A percentile compares a stretch with the other conserved stretches of the same genome.
phyloP scores from a whole-genome alignment of 2,113 vertebrate species.

The Aspiorhynchus laticeps region DNA sequence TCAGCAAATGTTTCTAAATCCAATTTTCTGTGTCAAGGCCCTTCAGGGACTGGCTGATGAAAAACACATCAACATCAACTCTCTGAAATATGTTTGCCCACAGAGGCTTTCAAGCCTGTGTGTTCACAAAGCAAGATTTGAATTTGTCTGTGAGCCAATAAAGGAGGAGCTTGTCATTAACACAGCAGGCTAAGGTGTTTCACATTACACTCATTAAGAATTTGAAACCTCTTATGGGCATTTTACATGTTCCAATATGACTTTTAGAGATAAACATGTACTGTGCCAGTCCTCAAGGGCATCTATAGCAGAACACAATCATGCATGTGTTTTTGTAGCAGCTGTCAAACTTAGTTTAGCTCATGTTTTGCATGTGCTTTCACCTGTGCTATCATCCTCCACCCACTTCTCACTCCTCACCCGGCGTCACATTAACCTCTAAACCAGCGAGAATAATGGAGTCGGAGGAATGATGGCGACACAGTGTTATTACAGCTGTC shows the following conservation, averaged over 20 bases:
- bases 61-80: slow-evolving; percentile 45
- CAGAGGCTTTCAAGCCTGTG: slow-evolving; percentile 22
- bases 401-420: slow-evolving; percentile 27
- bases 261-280: slow-evolving; percentile 15
- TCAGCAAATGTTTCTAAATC: slow-evolving; percentile 55
- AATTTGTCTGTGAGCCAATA: not conserved
- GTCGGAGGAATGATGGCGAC: slow-evolving; percentile 55
- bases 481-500: slow-evolving; percentile 63
- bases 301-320: not conserved
- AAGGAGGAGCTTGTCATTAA: slow-evolving; percentile 14
- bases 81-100: slow-evolving; percentile 49
- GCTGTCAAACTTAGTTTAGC: slow-evolving; percentile 41
- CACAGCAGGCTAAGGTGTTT: slow-evolving; percentile 11
- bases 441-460: slow-evolving; percentile 60
- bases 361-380: slow-evolving; percentile 37
- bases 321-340: slow-evolving; percentile 11
- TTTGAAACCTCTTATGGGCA: not conserved
- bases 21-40: slow-evolving; percentile 40
- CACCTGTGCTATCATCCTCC: slow-evolving; percentile 27
- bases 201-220: slow-evolving; percentile 16
- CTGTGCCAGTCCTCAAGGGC: not conserved
- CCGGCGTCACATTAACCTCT: slow-evolving; percentile 53
- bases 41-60: slow-evolving; percentile 43
- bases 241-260: slow-evolving; percentile 22
- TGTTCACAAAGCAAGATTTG: slow-evolving; percentile 19